Evolutionary conservation across 1,140 invertebrate species (phyloP), one percentile per base, ranked within the genome.

Genomic region (Drosophila ogumai): DNA sequence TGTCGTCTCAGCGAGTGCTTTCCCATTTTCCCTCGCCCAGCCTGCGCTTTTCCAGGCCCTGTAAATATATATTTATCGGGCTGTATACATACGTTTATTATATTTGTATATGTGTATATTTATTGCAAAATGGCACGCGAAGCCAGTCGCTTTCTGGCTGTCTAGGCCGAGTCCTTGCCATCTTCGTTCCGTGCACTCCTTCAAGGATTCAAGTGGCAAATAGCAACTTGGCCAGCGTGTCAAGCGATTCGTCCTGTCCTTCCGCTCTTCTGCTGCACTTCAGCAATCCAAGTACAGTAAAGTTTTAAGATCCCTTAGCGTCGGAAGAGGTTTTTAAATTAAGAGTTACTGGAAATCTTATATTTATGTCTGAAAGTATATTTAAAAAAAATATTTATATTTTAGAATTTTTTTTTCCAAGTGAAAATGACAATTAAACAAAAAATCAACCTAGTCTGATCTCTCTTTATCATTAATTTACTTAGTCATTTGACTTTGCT

Each of bases 161-260:
- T 64, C 76, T 84, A 73, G 81, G 76, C 81, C 66, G 56, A 74
- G 67, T 81, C 59, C 75, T 78, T 77, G 61, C 38, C 55, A 28
- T 64, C 49, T 25, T 36, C 61, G 17, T 54, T 66, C 46, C 52
- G 36, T 41, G 60, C 49, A 10, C 50, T 77, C 55, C 79, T 81
- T 59, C 52, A 44, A 61, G 44, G 44, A 54, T 41, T 67, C 65
- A 55, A 84, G 75, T 75, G 74, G 60, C 74, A 58, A 50, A 44
- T 59, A 47, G 64, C 72, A 63, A 72, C 60, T 81, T 79, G 78
- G 66, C 65, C 75, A 84, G 52, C 64, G 56, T 61, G 56, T 55
- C 64, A 60, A 55, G 65, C 59, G 47, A 63, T 67, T 54, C 41
- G 43, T 40, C 43, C 34, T 47, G 19, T 31, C 38, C 61, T 41